Percentiles rank a stretch among this genome's conserved stretches.
Conservation (phyloP, 23 tunicate species). For the Trididemnum nubilum region DNA sequence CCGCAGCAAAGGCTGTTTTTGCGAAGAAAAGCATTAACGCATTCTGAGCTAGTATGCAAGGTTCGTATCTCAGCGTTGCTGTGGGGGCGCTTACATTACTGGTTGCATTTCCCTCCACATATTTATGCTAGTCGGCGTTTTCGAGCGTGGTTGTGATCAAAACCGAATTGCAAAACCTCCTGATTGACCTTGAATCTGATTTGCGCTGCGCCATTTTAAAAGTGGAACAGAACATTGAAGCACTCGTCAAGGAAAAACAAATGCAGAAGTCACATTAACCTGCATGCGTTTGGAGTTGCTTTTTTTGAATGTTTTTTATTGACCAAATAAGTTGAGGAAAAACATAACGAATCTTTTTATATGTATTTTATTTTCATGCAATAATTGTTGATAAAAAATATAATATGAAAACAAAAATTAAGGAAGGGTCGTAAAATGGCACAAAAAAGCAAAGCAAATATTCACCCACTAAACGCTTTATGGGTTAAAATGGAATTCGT, state of each 20-base stretch:
- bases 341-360: constrained; percentile 10
- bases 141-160: too few species aligned
- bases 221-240: constrained; percentile 4
- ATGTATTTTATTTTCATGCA: constrained; percentile 24
- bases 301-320: constrained; percentile 3
- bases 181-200: constrained; percentile 24
- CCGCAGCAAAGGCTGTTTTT: too few species aligned
- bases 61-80: constrained; percentile 16
- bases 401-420: constrained; percentile 15
- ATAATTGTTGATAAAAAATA: constrained; percentile 1
- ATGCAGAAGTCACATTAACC: constrained; percentile 22
- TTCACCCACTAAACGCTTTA: too few species aligned
- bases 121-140: constrained; percentile 6
- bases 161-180: constrained; percentile 2
- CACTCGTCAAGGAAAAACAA: constrained; percentile 26
- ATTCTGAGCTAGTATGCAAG: constrained; percentile 14
- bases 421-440: constrained; percentile 14
- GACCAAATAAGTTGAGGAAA: constrained; percentile 11
- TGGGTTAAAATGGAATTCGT: too few species aligned
- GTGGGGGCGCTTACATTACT: constrained; percentile 19
- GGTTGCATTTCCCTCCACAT: too few species aligned
- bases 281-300: constrained; percentile 18
- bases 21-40: constrained; percentile 15
- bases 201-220: too few species aligned
- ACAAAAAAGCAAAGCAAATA: constrained; percentile 19